phyloP scores from a whole-genome alignment of 1,140 invertebrate genomes.

The Hestina assimilis region DNA sequence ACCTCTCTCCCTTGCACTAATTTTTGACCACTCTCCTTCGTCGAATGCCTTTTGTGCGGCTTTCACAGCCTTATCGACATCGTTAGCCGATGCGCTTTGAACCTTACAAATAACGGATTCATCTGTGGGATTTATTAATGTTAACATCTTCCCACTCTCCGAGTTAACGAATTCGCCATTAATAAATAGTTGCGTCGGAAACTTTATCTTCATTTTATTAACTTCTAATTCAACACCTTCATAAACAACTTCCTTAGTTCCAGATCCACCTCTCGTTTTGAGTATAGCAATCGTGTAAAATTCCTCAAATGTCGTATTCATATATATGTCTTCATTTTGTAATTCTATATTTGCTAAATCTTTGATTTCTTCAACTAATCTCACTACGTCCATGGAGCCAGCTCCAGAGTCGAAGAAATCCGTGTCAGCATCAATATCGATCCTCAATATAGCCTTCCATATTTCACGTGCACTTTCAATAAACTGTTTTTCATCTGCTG shows the following conservation, averaged over 20 bases:
- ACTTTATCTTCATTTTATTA: slow-evolving; percentile 91
- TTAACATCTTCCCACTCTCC: slow-evolving; percentile 81
- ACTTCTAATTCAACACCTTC: slow-evolving; percentile 86
- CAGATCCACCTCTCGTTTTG: slow-evolving; percentile 81
- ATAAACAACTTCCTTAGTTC: slow-evolving; percentile 79
- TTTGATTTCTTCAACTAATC: slow-evolving; percentile 95
- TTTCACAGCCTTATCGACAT: slow-evolving; percentile 92
- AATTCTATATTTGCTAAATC: slow-evolving; percentile 87
- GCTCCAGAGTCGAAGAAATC: slow-evolving; percentile 96
- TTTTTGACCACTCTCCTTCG: slow-evolving; percentile 92
- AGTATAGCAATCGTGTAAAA: slow-evolving; percentile 85
- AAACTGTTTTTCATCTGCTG: slow-evolving; percentile 85
- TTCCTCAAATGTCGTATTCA: slow-evolving; percentile 93
- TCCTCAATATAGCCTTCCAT: slow-evolving; percentile 92
- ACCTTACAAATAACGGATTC: slow-evolving; percentile 90
- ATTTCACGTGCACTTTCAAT: slow-evolving; percentile 82
- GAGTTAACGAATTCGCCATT: slow-evolving; percentile 93
- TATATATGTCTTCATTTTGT: slow-evolving; percentile 95
- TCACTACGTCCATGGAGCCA: slow-evolving; percentile 97
- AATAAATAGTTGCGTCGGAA: slow-evolving; percentile 94
- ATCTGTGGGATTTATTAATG: slow-evolving; percentile 91
- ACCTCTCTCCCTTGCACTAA: slow-evolving; percentile 90
- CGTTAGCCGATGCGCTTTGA: slow-evolving; percentile 85
- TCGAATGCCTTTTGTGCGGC: slow-evolving; percentile 93
- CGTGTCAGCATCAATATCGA: slow-evolving; percentile 86